phyloP scores from a whole-genome alignment of 2,113 vertebrate genomes.

The Malurus elegans region DNA sequence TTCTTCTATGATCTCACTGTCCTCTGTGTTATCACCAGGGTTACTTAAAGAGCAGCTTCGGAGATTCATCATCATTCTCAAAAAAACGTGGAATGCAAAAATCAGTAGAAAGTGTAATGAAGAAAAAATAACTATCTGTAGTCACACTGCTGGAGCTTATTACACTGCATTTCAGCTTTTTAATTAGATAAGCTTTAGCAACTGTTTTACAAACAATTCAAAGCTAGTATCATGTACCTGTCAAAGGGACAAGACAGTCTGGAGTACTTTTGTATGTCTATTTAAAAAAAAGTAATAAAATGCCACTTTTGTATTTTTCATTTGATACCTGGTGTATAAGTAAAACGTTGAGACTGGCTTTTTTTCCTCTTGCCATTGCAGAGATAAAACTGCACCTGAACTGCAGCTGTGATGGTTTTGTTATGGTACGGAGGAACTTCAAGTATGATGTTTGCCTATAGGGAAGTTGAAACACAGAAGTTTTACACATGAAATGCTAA shows the following conservation, averaged over 20 bases:
- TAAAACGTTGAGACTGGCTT: slow-evolving; percentile 97
- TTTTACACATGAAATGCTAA: slow-evolving; percentile 54
- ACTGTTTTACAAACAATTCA: background rate
- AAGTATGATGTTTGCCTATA: slow-evolving; percentile 88
- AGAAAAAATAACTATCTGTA: background rate
- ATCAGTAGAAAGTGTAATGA: background rate
- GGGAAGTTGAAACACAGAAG: slow-evolving; percentile 39
- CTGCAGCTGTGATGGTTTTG: slow-evolving; percentile 86
- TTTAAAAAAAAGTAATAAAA: background rate
- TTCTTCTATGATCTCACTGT: background rate
- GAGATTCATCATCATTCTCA: background rate
- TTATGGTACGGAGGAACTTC: slow-evolving; percentile 97
- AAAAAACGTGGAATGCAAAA: background rate
- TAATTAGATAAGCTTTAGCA: background rate
- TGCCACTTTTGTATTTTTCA: background rate
- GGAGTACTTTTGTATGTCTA: background rate
- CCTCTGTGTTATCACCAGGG: fast-evolving
- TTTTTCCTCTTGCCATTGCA: slow-evolving; percentile 99
- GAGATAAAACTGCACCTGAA: slow-evolving; percentile 97
- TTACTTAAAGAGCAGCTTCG: background rate
- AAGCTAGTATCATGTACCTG: background rate
- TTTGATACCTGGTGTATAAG: slow-evolving; percentile 90
- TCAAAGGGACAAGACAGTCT: background rate
- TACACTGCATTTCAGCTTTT: background rate
- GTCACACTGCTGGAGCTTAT: background rate